Evolutionary conservation across 2,797 vertebrate species (phyloP).

Genomic region (Cheracebus regulus): DNA sequence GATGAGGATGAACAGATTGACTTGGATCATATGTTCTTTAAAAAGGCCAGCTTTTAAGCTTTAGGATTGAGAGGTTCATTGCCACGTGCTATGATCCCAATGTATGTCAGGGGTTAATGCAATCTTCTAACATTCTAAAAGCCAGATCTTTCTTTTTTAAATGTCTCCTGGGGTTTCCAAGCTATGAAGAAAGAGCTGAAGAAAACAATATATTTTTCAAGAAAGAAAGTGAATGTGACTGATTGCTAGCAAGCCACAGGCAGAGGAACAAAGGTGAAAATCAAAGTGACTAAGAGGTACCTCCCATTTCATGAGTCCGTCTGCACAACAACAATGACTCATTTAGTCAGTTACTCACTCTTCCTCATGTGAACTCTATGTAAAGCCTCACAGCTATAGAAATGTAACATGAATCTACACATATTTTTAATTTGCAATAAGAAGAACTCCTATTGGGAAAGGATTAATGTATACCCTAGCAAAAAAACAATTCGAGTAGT

Average conservation of each 20-base stretch:
- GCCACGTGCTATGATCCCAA: neutral
- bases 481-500: neutral
- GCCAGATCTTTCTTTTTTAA: conserved; percentile 58
- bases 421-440: conserved; percentile 26
- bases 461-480: neutral
- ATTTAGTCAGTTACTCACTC: neutral
- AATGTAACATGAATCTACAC: neutral
- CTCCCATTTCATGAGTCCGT: neutral
- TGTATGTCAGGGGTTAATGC: conserved; percentile 9
- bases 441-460: neutral
- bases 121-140: conserved; percentile 59
- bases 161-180: conserved; percentile 9
- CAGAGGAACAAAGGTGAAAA: conserved; percentile 44
- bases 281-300: neutral
- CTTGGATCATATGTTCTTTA: neutral
- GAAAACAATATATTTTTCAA: conserved; percentile 57
- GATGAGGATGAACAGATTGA: neutral
- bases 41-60: conserved; percentile 6
- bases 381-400: neutral
- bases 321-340: neutral
- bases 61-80: neutral
- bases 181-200: conserved; percentile 18
- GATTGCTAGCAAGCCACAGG: neutral
- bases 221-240: conserved; percentile 22
- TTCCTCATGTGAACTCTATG: neutral